phyloP scores from a whole-genome alignment of 2,888 invertebrate species.

The Osedax frankpressi region DNA sequence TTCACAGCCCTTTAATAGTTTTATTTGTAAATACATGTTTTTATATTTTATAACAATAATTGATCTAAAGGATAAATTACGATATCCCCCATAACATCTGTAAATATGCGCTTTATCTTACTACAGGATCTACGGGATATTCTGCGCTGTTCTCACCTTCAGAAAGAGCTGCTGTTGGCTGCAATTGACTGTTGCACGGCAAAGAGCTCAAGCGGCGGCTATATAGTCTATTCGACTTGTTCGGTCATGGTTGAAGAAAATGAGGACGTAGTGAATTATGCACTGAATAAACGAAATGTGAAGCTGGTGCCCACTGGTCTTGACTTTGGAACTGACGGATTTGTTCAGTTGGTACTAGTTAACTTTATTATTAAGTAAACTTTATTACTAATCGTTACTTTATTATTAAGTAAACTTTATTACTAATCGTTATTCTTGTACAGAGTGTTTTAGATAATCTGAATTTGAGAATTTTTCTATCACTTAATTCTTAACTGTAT shows the following conservation, averaged over 20 bases:
- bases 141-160: conserved; percentile 77
- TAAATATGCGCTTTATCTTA: not conserved
- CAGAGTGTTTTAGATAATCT: too few species aligned
- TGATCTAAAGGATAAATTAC: too few species aligned
- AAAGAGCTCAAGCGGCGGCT: conserved; percentile 79
- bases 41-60: too few species aligned
- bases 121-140: conserved; percentile 67
- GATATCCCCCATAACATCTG: too few species aligned
- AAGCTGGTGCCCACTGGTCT: conserved; percentile 83
- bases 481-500: too few species aligned
- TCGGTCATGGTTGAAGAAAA: conserved; percentile 94
- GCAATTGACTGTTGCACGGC: conserved; percentile 94
- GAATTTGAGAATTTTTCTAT: too few species aligned
- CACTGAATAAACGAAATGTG: conserved; percentile 73
- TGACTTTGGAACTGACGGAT: conserved; percentile 89
- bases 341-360: conserved; percentile 57
- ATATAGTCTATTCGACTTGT: conserved; percentile 95
- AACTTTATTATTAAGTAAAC: too few species aligned
- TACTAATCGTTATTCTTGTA: too few species aligned
- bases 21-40: too few species aligned
- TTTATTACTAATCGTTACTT: too few species aligned
- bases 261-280: conserved; percentile 91
- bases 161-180: conserved; percentile 75
- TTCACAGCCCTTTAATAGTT: too few species aligned
- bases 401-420: too few species aligned